phyloP scores from a whole-genome alignment of 2,797 vertebrate species.

The Apogon talboti region DNA sequence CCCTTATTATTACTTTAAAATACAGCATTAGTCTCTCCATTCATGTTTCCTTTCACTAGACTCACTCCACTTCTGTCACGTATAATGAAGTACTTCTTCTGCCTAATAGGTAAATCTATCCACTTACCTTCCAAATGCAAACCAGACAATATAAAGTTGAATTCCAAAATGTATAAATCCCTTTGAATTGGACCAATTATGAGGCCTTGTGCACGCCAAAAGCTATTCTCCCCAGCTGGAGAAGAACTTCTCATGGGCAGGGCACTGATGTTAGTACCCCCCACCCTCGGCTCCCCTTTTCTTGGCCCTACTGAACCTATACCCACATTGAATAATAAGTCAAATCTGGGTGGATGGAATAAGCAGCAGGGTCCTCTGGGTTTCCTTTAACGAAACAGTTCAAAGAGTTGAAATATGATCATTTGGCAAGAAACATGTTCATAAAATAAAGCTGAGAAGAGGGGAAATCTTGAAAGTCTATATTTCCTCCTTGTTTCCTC shows the following conservation, averaged over 20 bases:
- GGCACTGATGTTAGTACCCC: constrained; percentile 46
- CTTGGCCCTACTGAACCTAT: constrained; percentile 39
- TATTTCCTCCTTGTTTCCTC: constrained; percentile 50
- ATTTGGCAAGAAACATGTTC: constrained; percentile 50
- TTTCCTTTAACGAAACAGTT: constrained; percentile 61
- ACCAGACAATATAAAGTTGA: constrained; percentile 70
- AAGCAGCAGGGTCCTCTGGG: constrained; percentile 42
- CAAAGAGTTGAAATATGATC: constrained; percentile 66
- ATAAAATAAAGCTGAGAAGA: constrained; percentile 47
- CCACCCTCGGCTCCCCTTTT: constrained; percentile 16
- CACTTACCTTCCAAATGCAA: constrained; percentile 59
- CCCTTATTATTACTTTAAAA: too few relatives aligned
- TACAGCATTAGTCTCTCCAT: neutral
- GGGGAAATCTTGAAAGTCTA: constrained; percentile 32
- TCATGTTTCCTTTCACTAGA: constrained; percentile 20
- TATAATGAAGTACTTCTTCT: constrained; percentile 50
- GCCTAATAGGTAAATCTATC: constrained; percentile 62
- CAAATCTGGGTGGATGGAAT: constrained; percentile 46
- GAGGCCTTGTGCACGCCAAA: constrained; percentile 33
- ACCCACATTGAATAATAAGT: constrained; percentile 48
- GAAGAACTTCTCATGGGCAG: constrained; percentile 39
- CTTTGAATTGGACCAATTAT: constrained; percentile 68
- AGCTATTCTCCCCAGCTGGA: constrained; percentile 58
- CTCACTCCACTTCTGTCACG: constrained; percentile 37
- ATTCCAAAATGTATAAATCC: constrained; percentile 73